These are phyloP conservation scores for Atractosteus spatula DNA, from an alignment of 2,113 vertebrate species.

Conservation along the genomic window DNA sequence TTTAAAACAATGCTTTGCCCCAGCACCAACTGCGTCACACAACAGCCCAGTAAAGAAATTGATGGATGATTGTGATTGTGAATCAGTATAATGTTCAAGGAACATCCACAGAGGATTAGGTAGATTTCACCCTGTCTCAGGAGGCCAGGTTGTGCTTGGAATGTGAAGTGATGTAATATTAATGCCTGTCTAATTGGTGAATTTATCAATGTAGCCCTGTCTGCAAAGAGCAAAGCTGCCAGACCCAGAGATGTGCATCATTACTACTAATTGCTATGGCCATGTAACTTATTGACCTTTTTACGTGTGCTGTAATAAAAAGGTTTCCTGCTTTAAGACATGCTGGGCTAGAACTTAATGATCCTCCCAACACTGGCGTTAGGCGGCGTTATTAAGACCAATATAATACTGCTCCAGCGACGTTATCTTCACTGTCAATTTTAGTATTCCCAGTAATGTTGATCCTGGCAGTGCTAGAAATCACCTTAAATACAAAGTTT, in stretches of 20 bases:
- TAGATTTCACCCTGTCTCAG: constrained; percentile 45
- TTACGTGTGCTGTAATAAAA: not conserved
- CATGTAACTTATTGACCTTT: constrained; percentile 22
- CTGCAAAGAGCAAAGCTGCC: constrained; percentile 53
- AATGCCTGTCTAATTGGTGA: constrained; percentile 61
- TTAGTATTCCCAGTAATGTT: no score
- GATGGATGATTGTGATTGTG: constrained; percentile 55
- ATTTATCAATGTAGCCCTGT: constrained; percentile 53
- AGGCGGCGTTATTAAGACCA: no score
- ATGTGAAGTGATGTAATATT: constrained; percentile 60
- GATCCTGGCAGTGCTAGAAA: no score
- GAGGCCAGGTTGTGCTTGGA: constrained; percentile 53
- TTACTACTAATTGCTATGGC: constrained; percentile 43
- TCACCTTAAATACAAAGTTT: no score
- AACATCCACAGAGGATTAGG: constrained; percentile 49
- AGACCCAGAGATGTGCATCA: constrained; percentile 50
- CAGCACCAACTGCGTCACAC: no score
- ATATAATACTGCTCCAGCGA: no score
- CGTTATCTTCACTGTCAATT: no score
- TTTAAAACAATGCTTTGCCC: no score
- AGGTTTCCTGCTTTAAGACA: not conserved
- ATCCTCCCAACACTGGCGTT: no score
- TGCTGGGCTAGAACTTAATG: no score
- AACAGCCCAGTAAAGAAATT: constrained; percentile 16
- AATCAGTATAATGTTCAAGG: constrained; percentile 41